Base-by-base conservation (phyloP, 2,888 invertebrate genomes). In the Drosophila anomalata region DNA sequence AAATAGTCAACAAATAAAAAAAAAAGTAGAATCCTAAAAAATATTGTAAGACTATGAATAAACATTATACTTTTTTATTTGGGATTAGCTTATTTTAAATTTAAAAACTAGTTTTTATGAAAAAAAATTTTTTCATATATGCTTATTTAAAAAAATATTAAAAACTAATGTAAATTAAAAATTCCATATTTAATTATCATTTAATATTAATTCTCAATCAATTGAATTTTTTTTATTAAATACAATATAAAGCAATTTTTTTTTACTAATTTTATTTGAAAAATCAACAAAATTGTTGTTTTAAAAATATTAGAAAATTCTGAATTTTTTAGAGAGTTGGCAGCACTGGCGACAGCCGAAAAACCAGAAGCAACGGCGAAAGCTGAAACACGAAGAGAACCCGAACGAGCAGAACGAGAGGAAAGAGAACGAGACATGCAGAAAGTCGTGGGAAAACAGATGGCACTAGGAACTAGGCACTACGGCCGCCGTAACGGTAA, bases 361-460 rank as follows among this genome's bases (percentile, higher is more conserved):
- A 36, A n/a, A 14, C 7, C 14, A 36, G 36, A 36, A 14, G 2
- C 36, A 36, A 33, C 11, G 36, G 31, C 22, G 5, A 47, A 47
- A 53, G 39, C 33, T n/a, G 36, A 36, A 36, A 53, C 14, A 17
- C 47, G 33, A 26, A 24, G 46, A 33, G 56, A 44, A 6, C 36
- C 36, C 31, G 31, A 17, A 2, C 22, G 31, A 17, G 3, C 24
- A 22, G 22, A 26, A 50, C 29, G 20, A 44, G 60, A 42, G 33
- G 12, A 50, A 42, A 60, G 33, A 63, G 61, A 36, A 36, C 31
- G 26, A 41, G 1, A 50, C 61, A 31, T 24, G 47, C 12, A 29
- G 36, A 9, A 7, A 14, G 31, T 29, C 46, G 39, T 48, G 59
- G 24, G 31, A 61, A 63, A 62, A 58, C 51, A 52, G 41, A 52